Percentiles rank a stretch among this genome's conserved stretches.
These are phyloP conservation scores for Griposia aprilina DNA, from an alignment of 2,888 invertebrate species.

Conservation along the genomic window DNA sequence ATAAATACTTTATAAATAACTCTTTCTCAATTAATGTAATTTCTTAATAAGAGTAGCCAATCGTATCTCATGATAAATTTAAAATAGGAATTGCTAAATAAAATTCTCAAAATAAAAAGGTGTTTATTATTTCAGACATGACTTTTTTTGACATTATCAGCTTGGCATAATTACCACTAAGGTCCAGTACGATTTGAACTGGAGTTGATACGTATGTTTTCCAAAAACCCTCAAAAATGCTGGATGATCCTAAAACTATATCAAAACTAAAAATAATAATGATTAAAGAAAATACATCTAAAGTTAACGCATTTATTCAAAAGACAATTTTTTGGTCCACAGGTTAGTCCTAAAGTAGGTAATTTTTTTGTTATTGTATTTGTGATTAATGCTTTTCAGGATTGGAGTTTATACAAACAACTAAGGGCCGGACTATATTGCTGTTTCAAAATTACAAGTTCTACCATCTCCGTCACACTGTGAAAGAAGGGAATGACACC, in stretches of 20 bases:
- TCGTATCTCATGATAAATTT: background rate
- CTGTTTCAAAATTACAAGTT: slow-evolving; percentile 29
- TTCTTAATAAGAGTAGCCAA: no score
- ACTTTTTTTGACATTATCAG: background rate
- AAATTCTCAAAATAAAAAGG: no score
- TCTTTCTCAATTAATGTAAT: no score
- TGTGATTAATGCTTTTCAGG: background rate
- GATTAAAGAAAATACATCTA: no score
- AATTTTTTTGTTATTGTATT: background rate
- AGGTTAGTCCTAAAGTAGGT: background rate
- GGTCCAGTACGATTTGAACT: background rate
- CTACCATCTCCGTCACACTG: slow-evolving; percentile 23
- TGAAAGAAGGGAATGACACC: background rate
- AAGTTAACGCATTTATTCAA: background rate
- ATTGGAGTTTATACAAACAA: slow-evolving; percentile 1
- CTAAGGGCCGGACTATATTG: slow-evolving; percentile 22
- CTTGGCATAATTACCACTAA: no score
- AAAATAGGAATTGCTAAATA: background rate
- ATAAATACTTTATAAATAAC: background rate
- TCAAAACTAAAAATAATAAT: background rate
- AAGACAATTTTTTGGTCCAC: background rate
- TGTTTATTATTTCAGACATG: background rate
- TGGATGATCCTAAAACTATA: background rate
- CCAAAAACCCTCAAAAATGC: no score
- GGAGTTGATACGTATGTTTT: background rate